phyloP scores from a whole-genome alignment of 2,113 vertebrate species.

The Oreochromis spilurus region DNA sequence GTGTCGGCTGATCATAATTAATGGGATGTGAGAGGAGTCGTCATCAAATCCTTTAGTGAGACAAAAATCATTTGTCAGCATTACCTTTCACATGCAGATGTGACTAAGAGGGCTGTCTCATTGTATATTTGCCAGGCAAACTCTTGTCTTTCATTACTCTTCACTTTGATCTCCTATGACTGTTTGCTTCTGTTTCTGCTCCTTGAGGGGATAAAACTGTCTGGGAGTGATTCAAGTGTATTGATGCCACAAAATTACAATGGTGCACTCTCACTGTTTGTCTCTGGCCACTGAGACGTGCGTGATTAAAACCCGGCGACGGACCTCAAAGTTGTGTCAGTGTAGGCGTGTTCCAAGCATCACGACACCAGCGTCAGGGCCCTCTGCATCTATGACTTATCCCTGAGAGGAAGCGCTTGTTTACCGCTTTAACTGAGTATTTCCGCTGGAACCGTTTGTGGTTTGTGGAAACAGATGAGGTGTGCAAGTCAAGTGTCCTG shows the following conservation, averaged over 20 bases:
- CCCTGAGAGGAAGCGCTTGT: constrained; percentile 6
- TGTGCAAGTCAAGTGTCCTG: constrained; percentile 11
- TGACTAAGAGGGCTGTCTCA: not conserved
- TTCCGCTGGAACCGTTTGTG: constrained; percentile 3
- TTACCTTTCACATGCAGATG: not conserved
- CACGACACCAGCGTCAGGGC: not conserved
- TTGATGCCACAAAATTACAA: not conserved
- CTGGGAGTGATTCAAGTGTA: constrained; percentile 22
- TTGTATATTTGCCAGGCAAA: not conserved
- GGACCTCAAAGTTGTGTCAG: not conserved
- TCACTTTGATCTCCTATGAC: constrained; percentile 1
- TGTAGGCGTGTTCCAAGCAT: not conserved
- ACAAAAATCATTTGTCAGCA: not conserved
- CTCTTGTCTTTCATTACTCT: constrained; percentile 17
- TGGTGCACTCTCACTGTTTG: constrained; percentile 17
- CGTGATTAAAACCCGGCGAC: not conserved
- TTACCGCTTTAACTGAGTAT: constrained; percentile 16
- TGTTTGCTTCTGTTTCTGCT: constrained; percentile 6
- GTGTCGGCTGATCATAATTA: not conserved
- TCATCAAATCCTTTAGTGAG: not conserved
- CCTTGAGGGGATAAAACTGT: constrained; percentile 7
- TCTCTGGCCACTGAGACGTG: not conserved
- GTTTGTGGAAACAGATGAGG: constrained; percentile 44
- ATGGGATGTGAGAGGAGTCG: not conserved
- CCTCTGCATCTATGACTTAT: not conserved